Percentiles rank a stretch among this genome's conserved stretches.
Conservation (phyloP, 2,797 vertebrate genomes). For the Brotula barbata region DNA sequence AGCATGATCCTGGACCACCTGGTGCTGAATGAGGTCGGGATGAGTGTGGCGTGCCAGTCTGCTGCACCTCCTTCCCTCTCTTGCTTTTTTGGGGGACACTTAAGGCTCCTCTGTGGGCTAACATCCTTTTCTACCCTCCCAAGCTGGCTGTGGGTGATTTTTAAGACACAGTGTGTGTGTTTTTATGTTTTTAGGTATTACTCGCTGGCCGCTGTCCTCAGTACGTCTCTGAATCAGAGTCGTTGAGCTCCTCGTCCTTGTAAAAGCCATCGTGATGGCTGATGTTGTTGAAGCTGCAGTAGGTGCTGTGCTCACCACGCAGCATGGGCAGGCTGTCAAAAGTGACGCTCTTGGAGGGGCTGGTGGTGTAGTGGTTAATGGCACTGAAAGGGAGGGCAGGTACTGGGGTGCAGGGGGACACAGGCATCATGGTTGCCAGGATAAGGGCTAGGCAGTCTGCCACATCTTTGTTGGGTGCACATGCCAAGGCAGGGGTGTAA, state of each 20-base stretch:
- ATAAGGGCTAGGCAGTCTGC: slow-evolving; percentile 97
- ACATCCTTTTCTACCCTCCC: slow-evolving; percentile 55
- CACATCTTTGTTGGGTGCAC: slow-evolving; percentile 97
- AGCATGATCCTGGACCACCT: slow-evolving; percentile 53
- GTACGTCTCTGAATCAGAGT: slow-evolving; percentile 98
- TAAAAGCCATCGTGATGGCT: slow-evolving; percentile 90
- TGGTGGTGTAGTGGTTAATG: slow-evolving; percentile 93
- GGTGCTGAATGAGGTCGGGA: slow-evolving; percentile 76
- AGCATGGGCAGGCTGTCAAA: slow-evolving; percentile 91
- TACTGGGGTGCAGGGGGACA: slow-evolving; percentile 87
- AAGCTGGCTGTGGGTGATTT: slow-evolving; percentile 69
- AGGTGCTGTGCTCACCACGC: slow-evolving; percentile 89
- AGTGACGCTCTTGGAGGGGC: slow-evolving; percentile 92
- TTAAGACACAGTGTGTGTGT: slow-evolving; percentile 79
- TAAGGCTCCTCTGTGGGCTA: slow-evolving; percentile 74
- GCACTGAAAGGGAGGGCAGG: slow-evolving; percentile 90
- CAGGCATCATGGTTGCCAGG: slow-evolving; percentile 98
- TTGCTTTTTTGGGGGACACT: slow-evolving; percentile 49
- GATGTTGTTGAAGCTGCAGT: slow-evolving; percentile 97
- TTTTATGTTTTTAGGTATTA: slow-evolving; percentile 52
- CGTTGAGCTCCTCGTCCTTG: slow-evolving; percentile 94
- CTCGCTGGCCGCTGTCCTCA: slow-evolving; percentile 66
- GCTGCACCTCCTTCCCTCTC: slow-evolving; percentile 60
- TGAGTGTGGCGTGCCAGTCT: slow-evolving; percentile 65
- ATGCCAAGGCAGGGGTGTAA: slow-evolving; percentile 96